These are phyloP conservation scores for Tautogolabrus adspersus DNA, from an alignment of 2,113 vertebrate species.

Conservation along the genomic window DNA sequence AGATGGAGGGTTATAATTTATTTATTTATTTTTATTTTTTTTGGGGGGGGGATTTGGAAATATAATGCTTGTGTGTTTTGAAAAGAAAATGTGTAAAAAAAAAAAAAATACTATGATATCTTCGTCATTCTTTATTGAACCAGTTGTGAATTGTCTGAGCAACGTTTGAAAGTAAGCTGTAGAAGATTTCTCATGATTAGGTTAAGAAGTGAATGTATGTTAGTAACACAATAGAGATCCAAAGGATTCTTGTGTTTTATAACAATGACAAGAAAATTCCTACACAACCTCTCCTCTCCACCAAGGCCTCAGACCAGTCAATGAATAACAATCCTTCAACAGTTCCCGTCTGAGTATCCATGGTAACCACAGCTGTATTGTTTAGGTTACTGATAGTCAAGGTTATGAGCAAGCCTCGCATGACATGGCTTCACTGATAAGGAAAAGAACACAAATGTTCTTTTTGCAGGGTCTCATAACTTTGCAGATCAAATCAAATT, in stretches of 20 bases:
- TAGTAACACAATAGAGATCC: too few relatives aligned
- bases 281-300: not conserved
- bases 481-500: not conserved
- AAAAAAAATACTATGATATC: too few relatives aligned
- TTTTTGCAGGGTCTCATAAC: not conserved
- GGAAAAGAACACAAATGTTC: conserved; percentile 13
- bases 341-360: conserved; percentile 15
- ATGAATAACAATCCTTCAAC: conserved; percentile 25
- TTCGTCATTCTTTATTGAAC: too few relatives aligned
- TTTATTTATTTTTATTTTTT: too few relatives aligned
- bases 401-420: conserved; percentile 38
- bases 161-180: too few relatives aligned
- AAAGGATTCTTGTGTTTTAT: not conserved
- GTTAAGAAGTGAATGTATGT: too few relatives aligned
- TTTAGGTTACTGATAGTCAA: conserved; percentile 44
- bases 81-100: too few relatives aligned
- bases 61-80: too few relatives aligned
- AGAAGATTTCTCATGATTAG: too few relatives aligned
- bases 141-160: too few relatives aligned
- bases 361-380: conserved; percentile 35
- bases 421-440: conserved; percentile 21
- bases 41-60: too few relatives aligned
- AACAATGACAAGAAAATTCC: not conserved
- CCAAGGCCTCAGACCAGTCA: not conserved
- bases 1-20: too few relatives aligned